Evolutionary conservation across 2,888 invertebrate genomes (phyloP).

Genomic region (Leucoma salicis): DNA sequence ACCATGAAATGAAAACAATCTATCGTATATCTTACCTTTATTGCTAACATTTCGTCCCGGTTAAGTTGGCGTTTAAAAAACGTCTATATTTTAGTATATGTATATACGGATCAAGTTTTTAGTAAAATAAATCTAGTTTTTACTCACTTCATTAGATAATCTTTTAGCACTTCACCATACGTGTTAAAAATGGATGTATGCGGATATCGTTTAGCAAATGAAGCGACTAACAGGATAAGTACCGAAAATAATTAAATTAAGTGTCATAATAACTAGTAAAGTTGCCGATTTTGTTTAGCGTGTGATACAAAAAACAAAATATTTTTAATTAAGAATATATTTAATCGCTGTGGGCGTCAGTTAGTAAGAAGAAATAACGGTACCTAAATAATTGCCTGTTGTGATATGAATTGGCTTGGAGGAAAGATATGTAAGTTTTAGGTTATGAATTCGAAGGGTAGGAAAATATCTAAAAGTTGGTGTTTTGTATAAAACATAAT

Average conservation of each 20-base stretch:
- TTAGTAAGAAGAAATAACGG: slow-evolving; percentile 18
- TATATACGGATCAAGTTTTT: slow-evolving; percentile 17
- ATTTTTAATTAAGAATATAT: slow-evolving; percentile 25
- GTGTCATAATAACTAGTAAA: slow-evolving; percentile 13
- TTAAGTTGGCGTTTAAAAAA: slow-evolving; percentile 25
- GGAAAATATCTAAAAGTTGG: too few species aligned
- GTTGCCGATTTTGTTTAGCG: slow-evolving; percentile 12
- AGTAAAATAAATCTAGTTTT: slow-evolving; percentile 15
- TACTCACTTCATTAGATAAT: slow-evolving; percentile 2
- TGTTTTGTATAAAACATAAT: too few species aligned
- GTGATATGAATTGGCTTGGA: too few species aligned
- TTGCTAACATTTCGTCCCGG: slow-evolving; percentile 32
- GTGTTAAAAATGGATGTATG: neutral
- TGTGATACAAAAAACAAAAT: slow-evolving; percentile 18
- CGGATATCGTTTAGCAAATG: slow-evolving; percentile 13
- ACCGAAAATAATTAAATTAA: slow-evolving; percentile 11
- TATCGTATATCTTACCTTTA: slow-evolving; percentile 24
- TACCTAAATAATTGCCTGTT: too few species aligned
- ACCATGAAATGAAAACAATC: slow-evolving; percentile 49
- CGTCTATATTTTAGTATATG: slow-evolving; percentile 7
- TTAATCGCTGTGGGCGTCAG: slow-evolving; percentile 31
- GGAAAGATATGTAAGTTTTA: too few species aligned
- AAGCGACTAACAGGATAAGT: slow-evolving; percentile 14
- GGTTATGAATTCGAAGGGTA: too few species aligned
- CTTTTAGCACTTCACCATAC: neutral